Conservation (phyloP, 2,113 vertebrate genomes). For the Enhydra lutris region DNA sequence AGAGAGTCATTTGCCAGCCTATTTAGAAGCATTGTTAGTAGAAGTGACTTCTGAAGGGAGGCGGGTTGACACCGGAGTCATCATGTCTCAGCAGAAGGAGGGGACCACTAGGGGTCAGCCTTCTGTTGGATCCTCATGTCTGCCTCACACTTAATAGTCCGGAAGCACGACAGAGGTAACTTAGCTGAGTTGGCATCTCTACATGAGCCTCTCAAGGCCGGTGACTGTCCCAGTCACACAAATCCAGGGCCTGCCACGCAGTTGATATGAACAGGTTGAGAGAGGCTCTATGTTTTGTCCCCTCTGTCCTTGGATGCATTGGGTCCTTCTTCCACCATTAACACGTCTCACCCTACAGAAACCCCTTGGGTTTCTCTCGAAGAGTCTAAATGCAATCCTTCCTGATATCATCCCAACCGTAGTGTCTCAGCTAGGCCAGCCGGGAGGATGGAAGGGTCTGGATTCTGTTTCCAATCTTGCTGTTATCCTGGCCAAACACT, state of each 20-base stretch:
- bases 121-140: neutral
- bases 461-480: neutral
- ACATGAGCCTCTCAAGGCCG: neutral
- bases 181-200: neutral
- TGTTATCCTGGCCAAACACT: neutral
- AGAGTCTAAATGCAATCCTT: neutral
- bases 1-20: neutral
- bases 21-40: conserved; percentile 7
- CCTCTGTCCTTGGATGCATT: neutral
- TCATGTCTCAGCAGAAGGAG: neutral
- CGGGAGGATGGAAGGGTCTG: neutral
- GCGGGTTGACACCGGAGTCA: neutral
- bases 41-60: conserved; percentile 39
- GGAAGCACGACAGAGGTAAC: neutral
- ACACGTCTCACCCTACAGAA: neutral
- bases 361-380: neutral
- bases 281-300: neutral
- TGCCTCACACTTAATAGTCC: neutral
- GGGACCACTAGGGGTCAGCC: neutral
- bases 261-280: neutral
- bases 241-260: neutral
- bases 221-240: neutral
- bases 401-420: neutral
- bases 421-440: neutral
- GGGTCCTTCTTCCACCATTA: neutral